phyloP scores from a whole-genome alignment of 2,888 invertebrate species.

The Notodonta dromedarius region DNA sequence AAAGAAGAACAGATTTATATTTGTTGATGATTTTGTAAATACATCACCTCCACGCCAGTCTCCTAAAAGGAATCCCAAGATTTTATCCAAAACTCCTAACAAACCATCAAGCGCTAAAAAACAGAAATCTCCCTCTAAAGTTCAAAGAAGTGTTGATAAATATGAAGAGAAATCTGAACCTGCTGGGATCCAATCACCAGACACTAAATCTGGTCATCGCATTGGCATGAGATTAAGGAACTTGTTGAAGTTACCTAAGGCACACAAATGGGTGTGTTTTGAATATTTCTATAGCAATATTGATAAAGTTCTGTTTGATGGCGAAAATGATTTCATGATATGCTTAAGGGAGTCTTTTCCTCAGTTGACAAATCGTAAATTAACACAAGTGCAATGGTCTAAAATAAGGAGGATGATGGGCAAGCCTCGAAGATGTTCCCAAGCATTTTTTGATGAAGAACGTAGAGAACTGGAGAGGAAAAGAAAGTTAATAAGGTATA shows the following conservation, averaged over 20 bases:
- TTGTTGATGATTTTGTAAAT: conserved; percentile 94
- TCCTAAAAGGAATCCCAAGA: conserved; percentile 87
- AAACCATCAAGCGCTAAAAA: conserved; percentile 75
- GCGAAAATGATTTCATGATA: conserved; percentile 98
- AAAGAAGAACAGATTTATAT: conserved; percentile 95
- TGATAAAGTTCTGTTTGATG: conserved; percentile 96
- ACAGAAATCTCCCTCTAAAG: conserved; percentile 81
- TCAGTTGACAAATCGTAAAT: conserved; percentile 91
- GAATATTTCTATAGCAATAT: conserved; percentile 99
- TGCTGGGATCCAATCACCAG: conserved; percentile 84
- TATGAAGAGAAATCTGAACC: conserved; percentile 73
- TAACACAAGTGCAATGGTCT: conserved; percentile 97
- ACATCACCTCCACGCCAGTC: conserved; percentile 89
- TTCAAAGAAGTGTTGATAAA: conserved; percentile 74
- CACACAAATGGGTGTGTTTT: conserved; percentile 99
- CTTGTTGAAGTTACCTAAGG: conserved; percentile 97
- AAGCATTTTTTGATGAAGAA: conserved; percentile 98
- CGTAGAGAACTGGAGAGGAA: conserved; percentile 94
- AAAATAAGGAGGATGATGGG: conserved; percentile 98
- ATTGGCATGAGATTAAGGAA: conserved; percentile 96
- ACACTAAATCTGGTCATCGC: conserved; percentile 94
- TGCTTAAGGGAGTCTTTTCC: conserved; percentile 98
- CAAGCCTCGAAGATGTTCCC: conserved; percentile 97
- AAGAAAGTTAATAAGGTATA: conserved; percentile 94
- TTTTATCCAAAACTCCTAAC: conserved; percentile 77